Percentiles rank a stretch among this genome's conserved stretches.
These are phyloP conservation scores for Actinia tenebrosa DNA, from an alignment of 64 coral and sea anemone genomes.

Conservation along the genomic window DNA sequence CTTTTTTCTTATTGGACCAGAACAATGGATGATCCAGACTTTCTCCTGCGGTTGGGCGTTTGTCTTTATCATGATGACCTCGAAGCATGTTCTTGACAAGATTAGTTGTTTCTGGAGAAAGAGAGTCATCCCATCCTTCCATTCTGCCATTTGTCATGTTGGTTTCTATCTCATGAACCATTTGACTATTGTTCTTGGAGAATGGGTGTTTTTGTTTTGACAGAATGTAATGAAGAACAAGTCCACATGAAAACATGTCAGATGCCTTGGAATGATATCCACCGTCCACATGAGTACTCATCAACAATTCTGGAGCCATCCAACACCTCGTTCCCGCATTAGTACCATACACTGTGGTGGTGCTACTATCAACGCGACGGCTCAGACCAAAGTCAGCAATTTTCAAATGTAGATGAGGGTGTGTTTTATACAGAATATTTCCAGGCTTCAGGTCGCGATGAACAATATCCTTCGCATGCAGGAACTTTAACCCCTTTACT, in stretches of 20 bases:
- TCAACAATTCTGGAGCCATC: not conserved
- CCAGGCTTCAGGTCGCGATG: not conserved
- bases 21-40: not conserved
- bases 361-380: conserved; percentile 8
- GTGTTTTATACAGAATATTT: conserved; percentile 63
- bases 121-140: not conserved
- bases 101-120: not conserved
- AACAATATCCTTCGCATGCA: not conserved
- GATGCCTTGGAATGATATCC: not conserved
- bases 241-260: no score
- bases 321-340: no score
- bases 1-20: not conserved
- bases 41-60: not conserved
- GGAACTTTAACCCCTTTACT: conserved; percentile 33
- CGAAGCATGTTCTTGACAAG: no score
- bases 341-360: not conserved
- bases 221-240: no score
- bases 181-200: not conserved
- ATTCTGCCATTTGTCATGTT: not conserved
- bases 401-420: conserved; percentile 33
- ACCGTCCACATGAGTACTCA: not conserved
- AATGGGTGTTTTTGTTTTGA: no score
- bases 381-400: conserved; percentile 73
- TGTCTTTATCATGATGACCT: not conserved
- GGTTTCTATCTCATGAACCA: not conserved